Conservation (phyloP, 2,797 vertebrate genomes). For the Tauraco hartlaubi region DNA sequence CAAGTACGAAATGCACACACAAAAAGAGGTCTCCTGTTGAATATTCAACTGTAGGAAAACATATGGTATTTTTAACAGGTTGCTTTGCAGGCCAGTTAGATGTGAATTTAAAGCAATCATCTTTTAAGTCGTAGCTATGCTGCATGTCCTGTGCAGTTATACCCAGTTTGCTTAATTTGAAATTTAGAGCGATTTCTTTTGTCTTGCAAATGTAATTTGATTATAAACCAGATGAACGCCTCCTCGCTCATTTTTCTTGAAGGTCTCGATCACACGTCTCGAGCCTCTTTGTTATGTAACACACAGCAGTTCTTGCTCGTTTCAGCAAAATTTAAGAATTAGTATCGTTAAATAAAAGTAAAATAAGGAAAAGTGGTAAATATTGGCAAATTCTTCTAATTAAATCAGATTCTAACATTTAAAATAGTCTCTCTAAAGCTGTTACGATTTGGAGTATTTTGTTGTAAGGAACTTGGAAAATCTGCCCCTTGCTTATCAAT, state of each 20-base stretch:
- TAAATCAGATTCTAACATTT: background rate
- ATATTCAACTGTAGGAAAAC: constrained; percentile 72
- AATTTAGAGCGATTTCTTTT: constrained; percentile 57
- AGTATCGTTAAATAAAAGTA: background rate
- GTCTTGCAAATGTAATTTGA: constrained; percentile 42
- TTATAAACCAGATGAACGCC: constrained; percentile 2
- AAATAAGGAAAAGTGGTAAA: background rate
- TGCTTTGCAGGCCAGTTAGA: constrained; percentile 74
- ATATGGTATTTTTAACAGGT: constrained; percentile 72
- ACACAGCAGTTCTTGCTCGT: background rate
- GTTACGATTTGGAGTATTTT: background rate
- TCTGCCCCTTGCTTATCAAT: background rate
- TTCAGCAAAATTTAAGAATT: background rate
- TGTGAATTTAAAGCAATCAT: constrained; percentile 75
- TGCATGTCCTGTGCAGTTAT: constrained; percentile 59
- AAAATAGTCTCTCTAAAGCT: background rate
- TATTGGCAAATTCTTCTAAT: background rate
- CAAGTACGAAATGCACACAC: constrained; percentile 71
- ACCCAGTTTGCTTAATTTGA: constrained; percentile 51
- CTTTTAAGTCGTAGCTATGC: constrained; percentile 57
- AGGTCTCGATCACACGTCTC: background rate
- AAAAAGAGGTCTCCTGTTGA: constrained; percentile 75
- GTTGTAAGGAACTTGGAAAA: background rate
- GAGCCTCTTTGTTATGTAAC: background rate
- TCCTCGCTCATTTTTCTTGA: constrained; percentile 9